phyloP scores from a whole-genome alignment of 2,113 vertebrate species.

The Ginglymostoma cirratum region DNA sequence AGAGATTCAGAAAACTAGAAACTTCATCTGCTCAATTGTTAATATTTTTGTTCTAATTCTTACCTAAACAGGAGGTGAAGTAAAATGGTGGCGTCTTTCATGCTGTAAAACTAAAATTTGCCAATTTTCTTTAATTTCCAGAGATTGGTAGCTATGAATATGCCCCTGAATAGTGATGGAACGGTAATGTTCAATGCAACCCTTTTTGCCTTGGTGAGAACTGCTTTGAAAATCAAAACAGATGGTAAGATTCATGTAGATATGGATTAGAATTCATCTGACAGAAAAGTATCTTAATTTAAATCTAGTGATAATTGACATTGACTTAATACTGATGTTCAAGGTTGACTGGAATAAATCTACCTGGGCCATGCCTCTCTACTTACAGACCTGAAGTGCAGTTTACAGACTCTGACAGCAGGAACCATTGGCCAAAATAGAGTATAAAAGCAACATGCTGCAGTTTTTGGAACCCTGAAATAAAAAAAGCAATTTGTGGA shows the following conservation, averaged over 20 bases:
- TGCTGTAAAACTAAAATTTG: not conserved
- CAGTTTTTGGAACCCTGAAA: too few species aligned
- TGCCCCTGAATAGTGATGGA: conserved; percentile 96
- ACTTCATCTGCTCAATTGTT: not conserved
- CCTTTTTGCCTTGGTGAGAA: conserved; percentile 92
- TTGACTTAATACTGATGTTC: not conserved
- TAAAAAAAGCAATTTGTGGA: too few species aligned
- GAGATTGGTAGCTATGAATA: conserved; percentile 98
- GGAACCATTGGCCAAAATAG: not conserved
- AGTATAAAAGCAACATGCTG: not conserved
- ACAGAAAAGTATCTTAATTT: not conserved
- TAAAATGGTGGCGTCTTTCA: not conserved
- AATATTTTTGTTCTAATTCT: not conserved
- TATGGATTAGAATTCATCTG: not conserved
- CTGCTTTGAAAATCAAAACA: conserved; percentile 97
- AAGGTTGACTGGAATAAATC: not conserved
- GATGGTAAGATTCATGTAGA: conserved; percentile 66
- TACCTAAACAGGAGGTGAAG: not conserved
- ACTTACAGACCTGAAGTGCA: not conserved
- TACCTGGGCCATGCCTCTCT: not conserved
- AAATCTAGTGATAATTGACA: not conserved
- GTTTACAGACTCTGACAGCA: not conserved
- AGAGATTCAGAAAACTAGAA: not conserved
- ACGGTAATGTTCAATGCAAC: conserved; percentile 99
- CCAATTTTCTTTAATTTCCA: conserved; percentile 52